Evolutionary conservation across 2,797 vertebrate species (phyloP).

Genomic region (Anguilla pacifica): DNA sequence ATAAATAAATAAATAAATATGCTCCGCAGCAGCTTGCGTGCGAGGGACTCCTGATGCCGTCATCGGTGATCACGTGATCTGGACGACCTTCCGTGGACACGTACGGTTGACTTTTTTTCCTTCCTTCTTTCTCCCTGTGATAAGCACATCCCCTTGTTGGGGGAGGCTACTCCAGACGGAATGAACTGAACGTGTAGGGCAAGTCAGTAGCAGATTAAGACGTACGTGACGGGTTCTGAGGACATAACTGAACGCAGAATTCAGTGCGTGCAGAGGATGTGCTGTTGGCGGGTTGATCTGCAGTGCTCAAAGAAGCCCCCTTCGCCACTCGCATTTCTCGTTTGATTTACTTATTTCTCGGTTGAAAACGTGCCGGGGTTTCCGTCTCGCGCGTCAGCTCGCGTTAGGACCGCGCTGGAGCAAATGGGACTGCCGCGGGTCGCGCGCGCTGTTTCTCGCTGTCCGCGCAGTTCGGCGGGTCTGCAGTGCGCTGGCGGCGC

Average conservation of each 20-base stretch:
- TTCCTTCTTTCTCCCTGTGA: slow-evolving; percentile 22
- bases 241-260: not conserved
- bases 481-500: not conserved
- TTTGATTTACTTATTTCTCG: not conserved
- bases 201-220: slow-evolving; percentile 34
- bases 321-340: too few species aligned
- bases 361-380: not conserved
- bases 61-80: not conserved
- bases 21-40: not conserved
- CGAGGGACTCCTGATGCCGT: not conserved
- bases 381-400: not conserved
- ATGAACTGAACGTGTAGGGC: slow-evolving; percentile 31
- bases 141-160: slow-evolving; percentile 29
- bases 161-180: slow-evolving; percentile 22
- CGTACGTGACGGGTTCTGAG: not conserved
- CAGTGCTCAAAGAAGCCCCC: not conserved
- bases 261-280: not conserved
- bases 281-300: not conserved
- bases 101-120: slow-evolving; percentile 30
- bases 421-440: not conserved
- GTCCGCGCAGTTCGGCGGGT: not conserved
- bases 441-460: not conserved
- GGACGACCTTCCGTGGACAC: slow-evolving; percentile 16
- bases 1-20: too few species aligned
- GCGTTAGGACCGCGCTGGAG: too few species aligned